A percentile compares a stretch with the other conserved stretches of the same genome.
phyloP scores from a whole-genome alignment of 1,140 invertebrate genomes.

The Laodelphax striatellus region DNA sequence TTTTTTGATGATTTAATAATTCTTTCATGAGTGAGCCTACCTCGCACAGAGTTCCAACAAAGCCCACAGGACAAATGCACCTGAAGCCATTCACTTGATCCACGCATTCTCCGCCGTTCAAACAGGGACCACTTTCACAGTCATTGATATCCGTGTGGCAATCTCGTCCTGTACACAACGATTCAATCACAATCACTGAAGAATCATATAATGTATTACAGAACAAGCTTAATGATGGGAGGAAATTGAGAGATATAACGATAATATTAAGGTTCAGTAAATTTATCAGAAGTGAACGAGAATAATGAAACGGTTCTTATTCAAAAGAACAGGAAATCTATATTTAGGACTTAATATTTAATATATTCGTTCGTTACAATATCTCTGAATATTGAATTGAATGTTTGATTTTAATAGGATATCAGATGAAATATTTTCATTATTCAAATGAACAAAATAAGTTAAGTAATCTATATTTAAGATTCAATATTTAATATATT shows the following conservation, averaged over 20 bases:
- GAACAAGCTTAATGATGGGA: not conserved
- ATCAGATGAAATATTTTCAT: no score
- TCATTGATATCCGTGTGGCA: conserved; percentile 60
- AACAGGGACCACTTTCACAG: conserved; percentile 64
- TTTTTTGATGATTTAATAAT: not conserved
- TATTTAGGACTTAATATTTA: no score
- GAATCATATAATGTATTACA: not conserved
- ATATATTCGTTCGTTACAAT: not conserved
- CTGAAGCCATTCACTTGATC: conserved; percentile 67
- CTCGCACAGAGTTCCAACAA: conserved; percentile 66
- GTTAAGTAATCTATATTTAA: no score
- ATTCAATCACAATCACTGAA: conserved; percentile 1
- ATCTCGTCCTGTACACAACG: conserved; percentile 37
- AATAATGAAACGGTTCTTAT: no score
- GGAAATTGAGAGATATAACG: not conserved
- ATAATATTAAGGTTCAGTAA: no score
- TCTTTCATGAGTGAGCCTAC: conserved; percentile 31
- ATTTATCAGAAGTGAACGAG: no score
- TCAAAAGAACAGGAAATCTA: no score
- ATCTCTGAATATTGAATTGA: not conserved
- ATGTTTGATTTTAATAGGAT: no score
- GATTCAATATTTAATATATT: no score
- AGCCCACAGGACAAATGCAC: conserved; percentile 75
- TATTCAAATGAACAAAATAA: no score
- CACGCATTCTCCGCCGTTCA: conserved; percentile 72